Percentiles rank a stretch among this genome's conserved stretches.
Conservation (phyloP, 2,888 invertebrate genomes). For the Hedychridium roseum region DNA sequence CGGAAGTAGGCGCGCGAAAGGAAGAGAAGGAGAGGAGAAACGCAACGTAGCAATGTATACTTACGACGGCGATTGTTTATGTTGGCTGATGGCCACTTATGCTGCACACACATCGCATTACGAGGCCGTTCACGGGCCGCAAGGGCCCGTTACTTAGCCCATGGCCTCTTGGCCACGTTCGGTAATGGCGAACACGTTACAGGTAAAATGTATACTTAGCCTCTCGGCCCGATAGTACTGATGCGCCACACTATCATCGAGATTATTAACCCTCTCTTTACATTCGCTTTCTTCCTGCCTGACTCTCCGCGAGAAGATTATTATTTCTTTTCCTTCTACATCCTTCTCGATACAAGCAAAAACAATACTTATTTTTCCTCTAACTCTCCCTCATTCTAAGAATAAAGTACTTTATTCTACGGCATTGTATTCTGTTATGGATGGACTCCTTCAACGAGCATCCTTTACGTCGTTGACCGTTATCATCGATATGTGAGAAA, state of each 20-base stretch:
- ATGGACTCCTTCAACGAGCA: no score
- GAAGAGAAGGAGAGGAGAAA: conserved; percentile 27
- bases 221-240: conserved; percentile 47
- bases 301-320: conserved; percentile 1
- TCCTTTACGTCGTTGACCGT: no score
- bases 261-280: conserved; percentile 26
- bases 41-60: conserved; percentile 58
- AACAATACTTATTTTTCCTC: no score
- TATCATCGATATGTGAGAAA: no score
- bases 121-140: conserved; percentile 43
- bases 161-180: conserved; percentile 58
- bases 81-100: conserved; percentile 65
- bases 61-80: conserved; percentile 63
- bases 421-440: no score
- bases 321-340: conserved; percentile 5
- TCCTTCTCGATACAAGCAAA: conserved; percentile 8
- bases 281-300: background rate
- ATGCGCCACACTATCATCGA: conserved; percentile 34
- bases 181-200: conserved; percentile 64
- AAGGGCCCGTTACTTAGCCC: conserved; percentile 57
- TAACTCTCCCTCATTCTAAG: conserved; percentile 2
- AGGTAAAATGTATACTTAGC: conserved; percentile 64
- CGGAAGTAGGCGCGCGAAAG: conserved; percentile 19
- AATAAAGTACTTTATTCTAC: background rate
- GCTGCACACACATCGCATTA: conserved; percentile 61